These are phyloP conservation scores for Drosophila sechellia DNA, from an alignment of 1,140 invertebrate species.

Conservation along the genomic window DNA sequence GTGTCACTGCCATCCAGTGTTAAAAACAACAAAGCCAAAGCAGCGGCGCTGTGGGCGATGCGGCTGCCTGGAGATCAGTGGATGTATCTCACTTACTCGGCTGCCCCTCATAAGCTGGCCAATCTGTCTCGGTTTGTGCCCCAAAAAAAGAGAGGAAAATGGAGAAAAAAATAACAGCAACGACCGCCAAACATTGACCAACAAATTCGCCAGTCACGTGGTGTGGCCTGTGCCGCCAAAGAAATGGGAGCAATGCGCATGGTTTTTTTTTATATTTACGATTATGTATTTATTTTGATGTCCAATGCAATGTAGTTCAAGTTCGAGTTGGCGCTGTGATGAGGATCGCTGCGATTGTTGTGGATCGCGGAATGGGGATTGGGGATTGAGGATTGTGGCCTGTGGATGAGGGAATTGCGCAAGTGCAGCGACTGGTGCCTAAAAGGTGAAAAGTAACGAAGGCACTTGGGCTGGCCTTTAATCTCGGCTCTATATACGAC, in stretches of 20 bases:
- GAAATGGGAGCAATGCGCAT: constrained; percentile 71
- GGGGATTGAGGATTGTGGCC: not conserved
- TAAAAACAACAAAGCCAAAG: constrained; percentile 60
- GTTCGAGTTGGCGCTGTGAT: constrained; percentile 69
- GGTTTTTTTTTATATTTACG: constrained; percentile 40
- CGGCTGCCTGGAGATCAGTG: constrained; percentile 67
- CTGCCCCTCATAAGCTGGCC: constrained; percentile 23
- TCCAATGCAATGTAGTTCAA: constrained; percentile 76
- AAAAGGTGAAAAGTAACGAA: constrained; percentile 38
- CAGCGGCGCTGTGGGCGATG: constrained; percentile 67
- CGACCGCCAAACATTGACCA: constrained; percentile 57
- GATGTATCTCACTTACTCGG: constrained; percentile 25
- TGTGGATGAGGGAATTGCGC: constrained; percentile 30
- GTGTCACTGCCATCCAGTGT: constrained; percentile 28
- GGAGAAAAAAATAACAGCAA: constrained; percentile 37
- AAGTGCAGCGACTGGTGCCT: constrained; percentile 20
- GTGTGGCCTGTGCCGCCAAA: constrained; percentile 53
- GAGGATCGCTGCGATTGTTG: constrained; percentile 25
- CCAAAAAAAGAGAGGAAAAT: constrained; percentile 33
- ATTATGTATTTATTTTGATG: constrained; percentile 67
- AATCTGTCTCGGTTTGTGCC: constrained; percentile 55
- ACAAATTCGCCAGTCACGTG: constrained; percentile 76
- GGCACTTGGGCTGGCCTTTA: constrained; percentile 58
- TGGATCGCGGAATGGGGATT: not conserved
- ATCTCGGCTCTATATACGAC: constrained; percentile 36